These are phyloP conservation scores for Planococcus citri DNA, from an alignment of 1,140 invertebrate genomes.

Conservation along the genomic window DNA sequence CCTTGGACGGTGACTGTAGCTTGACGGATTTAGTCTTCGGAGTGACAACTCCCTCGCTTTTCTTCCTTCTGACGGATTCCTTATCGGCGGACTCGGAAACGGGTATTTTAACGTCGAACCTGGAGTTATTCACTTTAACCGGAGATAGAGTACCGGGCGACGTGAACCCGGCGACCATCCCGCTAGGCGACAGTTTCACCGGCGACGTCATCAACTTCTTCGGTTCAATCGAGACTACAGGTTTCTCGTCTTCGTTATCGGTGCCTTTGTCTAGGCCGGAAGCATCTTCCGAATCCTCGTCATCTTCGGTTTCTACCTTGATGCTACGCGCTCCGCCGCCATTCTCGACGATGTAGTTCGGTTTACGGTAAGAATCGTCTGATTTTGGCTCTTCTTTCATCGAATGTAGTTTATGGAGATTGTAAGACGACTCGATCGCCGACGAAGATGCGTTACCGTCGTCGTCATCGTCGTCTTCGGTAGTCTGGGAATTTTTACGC, in stretches of 20 bases:
- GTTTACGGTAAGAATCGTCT: background rate
- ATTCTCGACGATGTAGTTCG: too few relatives aligned
- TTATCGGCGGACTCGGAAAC: background rate
- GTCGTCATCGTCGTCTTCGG: background rate
- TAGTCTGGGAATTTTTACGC: slow-evolving; percentile 32
- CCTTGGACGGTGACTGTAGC: background rate
- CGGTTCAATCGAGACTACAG: too few relatives aligned
- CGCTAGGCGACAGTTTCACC: background rate
- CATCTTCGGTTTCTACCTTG: background rate
- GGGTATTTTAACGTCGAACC: background rate
- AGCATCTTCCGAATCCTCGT: background rate
- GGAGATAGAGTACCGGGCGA: background rate
- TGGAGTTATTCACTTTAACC: background rate
- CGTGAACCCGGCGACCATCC: background rate
- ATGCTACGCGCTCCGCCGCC: background rate
- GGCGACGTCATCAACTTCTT: too few relatives aligned
- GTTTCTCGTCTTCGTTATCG: background rate
- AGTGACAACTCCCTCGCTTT: background rate
- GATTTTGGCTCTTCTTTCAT: background rate
- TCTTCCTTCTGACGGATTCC: background rate
- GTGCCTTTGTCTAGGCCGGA: background rate
- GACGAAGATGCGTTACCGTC: background rate
- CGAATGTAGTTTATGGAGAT: background rate
- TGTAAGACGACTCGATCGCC: too few relatives aligned
- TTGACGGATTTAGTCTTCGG: background rate